These are phyloP conservation scores for Nesogale talazaci DNA, from an alignment of 2,113 vertebrate genomes.

Conservation along the genomic window DNA sequence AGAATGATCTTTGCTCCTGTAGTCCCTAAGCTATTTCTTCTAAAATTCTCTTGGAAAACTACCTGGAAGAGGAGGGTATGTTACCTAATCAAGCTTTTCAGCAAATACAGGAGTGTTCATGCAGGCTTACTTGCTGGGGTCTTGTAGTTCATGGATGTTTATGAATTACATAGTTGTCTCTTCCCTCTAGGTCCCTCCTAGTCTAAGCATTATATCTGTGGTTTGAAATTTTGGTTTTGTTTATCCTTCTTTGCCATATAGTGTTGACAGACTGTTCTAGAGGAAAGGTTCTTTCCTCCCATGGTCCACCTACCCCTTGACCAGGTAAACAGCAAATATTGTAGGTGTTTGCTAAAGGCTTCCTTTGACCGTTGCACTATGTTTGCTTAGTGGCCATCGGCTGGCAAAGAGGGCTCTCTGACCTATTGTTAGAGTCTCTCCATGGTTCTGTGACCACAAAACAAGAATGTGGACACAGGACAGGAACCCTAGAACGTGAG, in stretches of 20 bases:
- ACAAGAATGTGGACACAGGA: constrained; percentile 63
- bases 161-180: neutral
- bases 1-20: neutral
- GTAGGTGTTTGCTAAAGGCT: constrained; percentile 82
- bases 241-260: neutral
- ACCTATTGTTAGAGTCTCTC: constrained; percentile 59
- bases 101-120: neutral
- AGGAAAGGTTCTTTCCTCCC: constrained; percentile 71
- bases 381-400: constrained; percentile 76
- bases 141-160: neutral
- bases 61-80: neutral
- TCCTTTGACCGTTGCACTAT: constrained; percentile 81
- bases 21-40: neutral
- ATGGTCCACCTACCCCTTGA: neutral
- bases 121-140: neutral
- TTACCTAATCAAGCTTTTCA: neutral
- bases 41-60: constrained; percentile 45
- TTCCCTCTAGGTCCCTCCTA: neutral
- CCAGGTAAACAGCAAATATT: constrained; percentile 78
- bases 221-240: constrained; percentile 24
- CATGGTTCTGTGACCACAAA: constrained; percentile 61
- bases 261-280: constrained; percentile 69
- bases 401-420: constrained; percentile 28
- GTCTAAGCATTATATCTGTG: constrained; percentile 29
- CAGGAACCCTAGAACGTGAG: neutral